Base-by-base conservation (phyloP, 2,797 vertebrate genomes). In the Corythornis leucogaster region DNA sequence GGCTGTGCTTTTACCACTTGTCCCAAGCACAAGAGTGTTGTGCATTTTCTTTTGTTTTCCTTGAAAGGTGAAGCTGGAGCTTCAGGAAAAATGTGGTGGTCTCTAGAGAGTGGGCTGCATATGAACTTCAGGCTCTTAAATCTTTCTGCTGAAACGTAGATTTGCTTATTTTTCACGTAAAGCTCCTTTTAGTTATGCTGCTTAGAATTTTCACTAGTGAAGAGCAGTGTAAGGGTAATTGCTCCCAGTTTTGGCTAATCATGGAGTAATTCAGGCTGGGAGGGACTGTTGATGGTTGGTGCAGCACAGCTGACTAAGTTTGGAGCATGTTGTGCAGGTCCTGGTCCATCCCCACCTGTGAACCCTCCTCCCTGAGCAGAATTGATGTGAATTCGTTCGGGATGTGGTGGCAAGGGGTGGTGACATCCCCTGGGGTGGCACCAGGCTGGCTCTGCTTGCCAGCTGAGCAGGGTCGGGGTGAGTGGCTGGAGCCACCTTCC, bases 341-440 rank as follows among this genome's bases (percentile, higher is more conserved):
- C 12, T 7, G 61, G 5, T 17, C 43, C 25, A 4, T 30, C 57
- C 63, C 9, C 28, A 2, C 5, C 1, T 0, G 11, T 1, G 0
- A 15, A 5, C 9, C 4, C 8, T 7, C 22, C 38, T 25, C 40
- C 73, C 4, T 5, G 67, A 9, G 38, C 50, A 18, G 13, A 61
- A 43, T 8, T 1, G n/a, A 9, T 0, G 2, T 3, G 3, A 14
- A 19, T 9, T 15, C 38, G 35, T 10, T 24, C 57, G 6, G 28
- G 53, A 22, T 40, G 13, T 1, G 25, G 46, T 14, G 54, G 7
- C 24, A 3, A 38, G 11, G 20, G 33, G 11, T 5, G 26, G 11
- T 8, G 8, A 18, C 2, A 5, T 8, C 28, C 48, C 25, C 6
- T 0, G 43, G 40, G 24, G 40, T 31, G 61, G 17, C 61, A 11